phyloP scores from a whole-genome alignment of 2,797 vertebrate species.

The Myotis pilosus region DNA sequence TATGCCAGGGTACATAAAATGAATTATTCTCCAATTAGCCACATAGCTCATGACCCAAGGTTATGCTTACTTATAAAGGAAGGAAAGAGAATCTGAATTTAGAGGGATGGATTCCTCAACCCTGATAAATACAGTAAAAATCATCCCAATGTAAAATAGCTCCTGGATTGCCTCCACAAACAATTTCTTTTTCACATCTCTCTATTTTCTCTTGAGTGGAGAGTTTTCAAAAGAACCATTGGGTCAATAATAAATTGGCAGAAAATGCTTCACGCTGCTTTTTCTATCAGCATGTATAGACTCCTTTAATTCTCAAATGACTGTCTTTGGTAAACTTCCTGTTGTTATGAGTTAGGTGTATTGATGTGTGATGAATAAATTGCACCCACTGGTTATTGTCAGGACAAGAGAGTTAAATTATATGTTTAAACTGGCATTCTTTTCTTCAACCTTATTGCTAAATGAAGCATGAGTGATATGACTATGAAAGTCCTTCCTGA shows the following conservation, averaged over 20 bases:
- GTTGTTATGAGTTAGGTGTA: conserved; percentile 61
- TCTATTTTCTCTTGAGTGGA: conserved; percentile 41
- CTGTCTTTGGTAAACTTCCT: conserved; percentile 50
- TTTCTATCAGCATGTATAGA: conserved; percentile 59
- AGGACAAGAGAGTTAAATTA: conserved; percentile 67
- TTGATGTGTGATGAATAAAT: conserved; percentile 71
- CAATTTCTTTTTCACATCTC: conserved; percentile 34
- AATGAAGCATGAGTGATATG: conserved; percentile 58
- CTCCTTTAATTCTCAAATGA: conserved; percentile 68
- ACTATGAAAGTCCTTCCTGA: conserved; percentile 56
- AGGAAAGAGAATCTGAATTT: conserved; percentile 31
- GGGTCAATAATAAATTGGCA: conserved; percentile 62
- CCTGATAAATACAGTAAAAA: conserved; percentile 24
- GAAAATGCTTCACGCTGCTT: conserved; percentile 57
- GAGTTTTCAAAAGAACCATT: conserved; percentile 57
- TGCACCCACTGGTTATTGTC: conserved; percentile 65
- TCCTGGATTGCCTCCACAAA: neutral
- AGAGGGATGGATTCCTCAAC: neutral
- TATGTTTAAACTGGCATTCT: conserved; percentile 63
- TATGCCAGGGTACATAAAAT: conserved; percentile 51
- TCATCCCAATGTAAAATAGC: neutral
- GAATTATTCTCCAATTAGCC: conserved; percentile 52
- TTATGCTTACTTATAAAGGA: conserved; percentile 47
- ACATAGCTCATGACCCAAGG: neutral
- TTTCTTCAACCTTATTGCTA: conserved; percentile 60